These are phyloP conservation scores for Parasteatoda lunata DNA, from an alignment of 2,888 invertebrate species.

Conservation along the genomic window DNA sequence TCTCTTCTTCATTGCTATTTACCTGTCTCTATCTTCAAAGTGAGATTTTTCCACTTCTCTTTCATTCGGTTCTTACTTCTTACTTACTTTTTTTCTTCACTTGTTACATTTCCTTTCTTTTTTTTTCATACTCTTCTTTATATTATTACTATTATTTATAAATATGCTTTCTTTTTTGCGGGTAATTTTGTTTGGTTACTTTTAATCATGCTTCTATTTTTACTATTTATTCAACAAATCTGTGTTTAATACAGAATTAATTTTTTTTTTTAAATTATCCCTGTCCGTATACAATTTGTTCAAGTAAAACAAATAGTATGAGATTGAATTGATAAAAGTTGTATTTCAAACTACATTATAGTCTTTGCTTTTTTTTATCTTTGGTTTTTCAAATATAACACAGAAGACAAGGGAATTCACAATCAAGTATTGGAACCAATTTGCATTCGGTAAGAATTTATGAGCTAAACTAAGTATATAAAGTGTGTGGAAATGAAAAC, in stretches of 20 bases:
- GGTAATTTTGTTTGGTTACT: slow-evolving; percentile 10
- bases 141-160: background rate
- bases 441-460: too few relatives aligned
- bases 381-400: too few relatives aligned
- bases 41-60: background rate
- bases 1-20: slow-evolving; percentile 14
- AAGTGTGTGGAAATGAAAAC: too few relatives aligned
- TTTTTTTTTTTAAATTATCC: too few relatives aligned
- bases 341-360: background rate
- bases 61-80: background rate
- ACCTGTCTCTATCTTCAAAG: slow-evolving; percentile 1
- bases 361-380: too few relatives aligned
- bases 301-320: background rate
- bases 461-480: too few relatives aligned
- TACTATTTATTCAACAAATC: too few relatives aligned
- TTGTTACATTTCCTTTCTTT: background rate
- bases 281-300: background rate
- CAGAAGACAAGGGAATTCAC: too few relatives aligned
- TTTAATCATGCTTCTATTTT: slow-evolving; percentile 24
- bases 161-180: slow-evolving; percentile 3
- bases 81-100: background rate
- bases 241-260: too few relatives aligned
- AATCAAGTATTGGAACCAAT: too few relatives aligned
- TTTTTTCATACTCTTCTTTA: background rate
- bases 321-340: slow-evolving; percentile 1